Conservation (phyloP, 92 coral and sea anemone genomes). For the Actinernus sp. region DNA sequence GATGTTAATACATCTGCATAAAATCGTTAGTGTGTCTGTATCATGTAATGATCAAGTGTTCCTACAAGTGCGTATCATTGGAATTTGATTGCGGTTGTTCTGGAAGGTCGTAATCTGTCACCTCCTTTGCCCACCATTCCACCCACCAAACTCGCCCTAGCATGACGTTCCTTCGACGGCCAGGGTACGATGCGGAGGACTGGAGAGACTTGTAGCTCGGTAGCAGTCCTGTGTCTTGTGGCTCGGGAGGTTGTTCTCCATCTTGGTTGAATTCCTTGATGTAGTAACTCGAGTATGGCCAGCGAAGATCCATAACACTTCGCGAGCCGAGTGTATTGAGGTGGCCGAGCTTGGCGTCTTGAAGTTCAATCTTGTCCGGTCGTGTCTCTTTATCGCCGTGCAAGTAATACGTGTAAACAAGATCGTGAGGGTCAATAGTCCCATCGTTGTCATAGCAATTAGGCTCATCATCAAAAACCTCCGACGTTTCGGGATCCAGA, state of each 20-base stretch:
- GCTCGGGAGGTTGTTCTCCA: slow-evolving; percentile 1
- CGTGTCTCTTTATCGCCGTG: neutral
- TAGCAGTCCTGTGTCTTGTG: slow-evolving; percentile 16
- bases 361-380: slow-evolving; percentile 30
- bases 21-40: no score
- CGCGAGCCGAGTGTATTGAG: slow-evolving; percentile 28
- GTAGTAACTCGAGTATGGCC: slow-evolving; percentile 84
- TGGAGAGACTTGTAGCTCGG: slow-evolving; percentile 62
- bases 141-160: slow-evolving; percentile 93
- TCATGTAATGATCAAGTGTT: no score
- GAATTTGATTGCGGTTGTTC: no score
- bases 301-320: slow-evolving; percentile 62
- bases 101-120: no score
- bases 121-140: slow-evolving; percentile 94
- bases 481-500: slow-evolving; percentile 21
- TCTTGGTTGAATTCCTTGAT: slow-evolving; percentile 54
- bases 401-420: slow-evolving; percentile 34
- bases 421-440: slow-evolving; percentile 10
- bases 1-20: no score
- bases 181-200: slow-evolving; percentile 71
- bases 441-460: neutral
- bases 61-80: no score
- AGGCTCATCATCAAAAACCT: slow-evolving; percentile 1
- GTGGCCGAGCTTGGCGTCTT: slow-evolving; percentile 9
- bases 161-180: slow-evolving; percentile 79